Conservation (phyloP, 2,797 vertebrate species). For the Anguilla megastoma region DNA sequence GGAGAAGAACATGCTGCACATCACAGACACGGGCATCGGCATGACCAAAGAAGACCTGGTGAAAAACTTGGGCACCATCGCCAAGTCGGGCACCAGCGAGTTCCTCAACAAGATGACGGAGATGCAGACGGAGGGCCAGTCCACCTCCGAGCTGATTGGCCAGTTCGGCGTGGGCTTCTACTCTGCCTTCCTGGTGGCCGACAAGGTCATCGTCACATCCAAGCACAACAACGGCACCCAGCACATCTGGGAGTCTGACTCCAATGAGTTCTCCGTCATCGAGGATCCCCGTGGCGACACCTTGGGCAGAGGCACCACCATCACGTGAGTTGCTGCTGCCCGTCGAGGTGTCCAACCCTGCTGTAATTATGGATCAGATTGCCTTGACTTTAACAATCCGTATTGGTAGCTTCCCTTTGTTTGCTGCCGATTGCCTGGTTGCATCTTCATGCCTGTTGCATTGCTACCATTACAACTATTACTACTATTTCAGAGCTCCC, state of each 20-base stretch:
- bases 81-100: constrained; percentile 97
- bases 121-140: constrained; percentile 86
- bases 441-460: background rate
- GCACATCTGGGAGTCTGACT: constrained; percentile 98
- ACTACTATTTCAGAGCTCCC: background rate
- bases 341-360: background rate
- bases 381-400: background rate
- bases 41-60: constrained; percentile 97
- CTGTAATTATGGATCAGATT: background rate
- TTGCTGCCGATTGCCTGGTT: background rate
- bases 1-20: constrained; percentile 97
- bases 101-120: constrained; percentile 95
- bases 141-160: constrained; percentile 95
- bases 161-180: constrained; percentile 99
- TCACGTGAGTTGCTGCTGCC: constrained; percentile 79
- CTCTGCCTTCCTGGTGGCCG: constrained; percentile 96
- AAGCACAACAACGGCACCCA: constrained; percentile 97
- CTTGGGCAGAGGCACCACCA: constrained; percentile 90
- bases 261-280: constrained; percentile 91
- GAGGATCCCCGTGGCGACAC: constrained; percentile 92
- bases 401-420: background rate
- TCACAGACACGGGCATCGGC: constrained; percentile 95
- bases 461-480: background rate
- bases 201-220: constrained; percentile 94
- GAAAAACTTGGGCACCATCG: constrained; percentile 95